Evolutionary conservation across 2,888 invertebrate species (phyloP).

Genomic region (Drosophila hamatofila): DNA sequence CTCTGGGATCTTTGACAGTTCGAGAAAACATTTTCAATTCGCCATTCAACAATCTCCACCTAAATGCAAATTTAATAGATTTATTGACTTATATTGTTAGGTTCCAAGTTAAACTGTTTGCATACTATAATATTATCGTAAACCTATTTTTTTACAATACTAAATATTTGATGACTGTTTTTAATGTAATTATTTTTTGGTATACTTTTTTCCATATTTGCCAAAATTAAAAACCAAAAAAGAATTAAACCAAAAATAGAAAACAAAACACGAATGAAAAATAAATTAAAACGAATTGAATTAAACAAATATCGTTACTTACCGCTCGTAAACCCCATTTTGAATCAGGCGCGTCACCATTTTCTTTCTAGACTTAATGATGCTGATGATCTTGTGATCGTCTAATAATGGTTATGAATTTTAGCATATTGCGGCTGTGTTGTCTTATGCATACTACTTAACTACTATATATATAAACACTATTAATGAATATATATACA

Average conservation of each 20-base stretch:
- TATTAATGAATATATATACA: slow-evolving; percentile 34
- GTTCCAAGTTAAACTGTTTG: slow-evolving; percentile 67
- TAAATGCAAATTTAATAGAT: slow-evolving; percentile 34
- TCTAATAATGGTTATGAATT: slow-evolving; percentile 69
- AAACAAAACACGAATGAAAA: slow-evolving; percentile 39
- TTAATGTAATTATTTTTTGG: slow-evolving; percentile 44
- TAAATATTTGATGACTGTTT: slow-evolving; percentile 68
- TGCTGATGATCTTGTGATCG: slow-evolving; percentile 60
- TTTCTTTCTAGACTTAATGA: slow-evolving; percentile 71
- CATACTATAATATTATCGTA: slow-evolving; percentile 61
- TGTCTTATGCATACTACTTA: slow-evolving; percentile 76
- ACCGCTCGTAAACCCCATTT: slow-evolving; percentile 61
- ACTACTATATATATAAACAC: slow-evolving; percentile 38
- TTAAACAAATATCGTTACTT: slow-evolving; percentile 30
- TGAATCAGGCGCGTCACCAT: slow-evolving; percentile 50
- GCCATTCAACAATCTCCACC: slow-evolving; percentile 30
- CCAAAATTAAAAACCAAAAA: slow-evolving; percentile 40
- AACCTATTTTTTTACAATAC: slow-evolving; percentile 46
- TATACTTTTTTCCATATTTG: slow-evolving; percentile 62
- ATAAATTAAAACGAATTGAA: slow-evolving; percentile 29
- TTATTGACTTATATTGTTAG: slow-evolving; percentile 53
- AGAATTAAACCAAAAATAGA: slow-evolving; percentile 45
- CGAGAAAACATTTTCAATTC: slow-evolving; percentile 40
- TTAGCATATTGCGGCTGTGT: slow-evolving; percentile 81
- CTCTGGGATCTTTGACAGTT: slow-evolving; percentile 48